Base-by-base conservation (phyloP, 2,888 invertebrate species). In the Ashinkailepas kermadecensis region DNA sequence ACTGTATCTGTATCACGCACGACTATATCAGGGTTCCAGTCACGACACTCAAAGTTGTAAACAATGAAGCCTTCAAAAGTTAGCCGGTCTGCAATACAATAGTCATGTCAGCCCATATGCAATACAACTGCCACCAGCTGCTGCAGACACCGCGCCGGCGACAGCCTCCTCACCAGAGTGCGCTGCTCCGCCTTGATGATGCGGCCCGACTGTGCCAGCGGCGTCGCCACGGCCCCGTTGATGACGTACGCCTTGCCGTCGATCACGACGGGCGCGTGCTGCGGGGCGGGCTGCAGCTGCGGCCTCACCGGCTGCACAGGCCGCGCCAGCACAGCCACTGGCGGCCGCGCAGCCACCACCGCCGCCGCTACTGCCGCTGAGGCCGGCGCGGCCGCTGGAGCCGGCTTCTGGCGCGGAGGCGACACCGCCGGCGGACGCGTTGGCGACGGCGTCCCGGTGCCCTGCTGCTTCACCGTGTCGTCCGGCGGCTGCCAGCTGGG, bases 231-330 rank as follows among this genome's bases (percentile, higher is more conserved):
- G 23, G 15, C 6, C 10, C 74, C 74, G 56, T 54, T 74, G 74
- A 74, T 74, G 74, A 74, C 74, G 56, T 74, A 74, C 54, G 74
- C 10, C 74, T 74, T 54, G 18, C 54, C 74, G 74, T 74, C 74
- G 56, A 74, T 56, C 54, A 74, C 54, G 54, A 74, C 54, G 8
- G 74, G 74, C 21, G 74, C 54, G 54, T 54, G 74, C 21, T 10
- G 70, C 54, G 11, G 70, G 18, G 54, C 54, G 21, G 70, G 39
- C 54, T 15, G 15, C 21, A 56, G 15, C 25, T 54, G 39, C 39
- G 18, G 18, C 39, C 18, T 11, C 39, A 70, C 70, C 65, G 23
- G 65, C 23, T 23, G 23, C 39, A 70, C 70, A 8, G 70, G 65
- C n/a, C 23, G 23, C n/a, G 65, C 23, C 39, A 54, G 57, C 57